Evolutionary conservation across 2,888 invertebrate genomes (phyloP), one percentile per base, ranked within the genome.

Genomic region (Beris morrisii): DNA sequence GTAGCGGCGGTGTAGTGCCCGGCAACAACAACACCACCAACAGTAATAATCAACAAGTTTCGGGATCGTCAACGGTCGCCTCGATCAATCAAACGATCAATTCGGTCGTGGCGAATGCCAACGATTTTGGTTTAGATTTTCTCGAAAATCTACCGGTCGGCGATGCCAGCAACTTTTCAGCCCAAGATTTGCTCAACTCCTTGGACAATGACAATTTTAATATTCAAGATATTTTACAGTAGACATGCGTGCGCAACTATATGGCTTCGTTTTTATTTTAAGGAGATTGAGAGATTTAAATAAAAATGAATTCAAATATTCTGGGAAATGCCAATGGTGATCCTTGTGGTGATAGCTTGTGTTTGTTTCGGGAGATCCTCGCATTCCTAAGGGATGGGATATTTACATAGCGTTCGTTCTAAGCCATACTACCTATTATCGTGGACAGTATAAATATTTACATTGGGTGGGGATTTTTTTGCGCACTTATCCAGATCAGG

Each of bases 81-180:
- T 64, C 67, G 22, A 79, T 80, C 53, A 80, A 76, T 70, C 80
- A 80, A 70, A 77, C 79, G 65, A 80, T 80, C 67, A 80, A 77
- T 72, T 80, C 79, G 54, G 79, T 80, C 68, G 79, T 80, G 58
- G 79, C 78, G 68, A 80, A 77, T 70, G 75, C 76, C 69, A 77
- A 77, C 69, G 91, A 93, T 81, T 90, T 93, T 80, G 89, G 87
- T 79, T 86, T 93, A 74, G 93, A 93, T 83, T 92, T 93, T 82
- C 85, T 93, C 69, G 93, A 93, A 79, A 90, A 89, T 82, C 85
- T 93, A 79, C 88, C 89, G 65, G 84, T 89, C 72, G 85, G 86
- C 59, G 92, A 93, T 79, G 86, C 90, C 68, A 86, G 86, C 75
- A 88, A 86, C 75, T 88, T 91, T 80, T 88, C 90, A 73, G 91